Conservation (phyloP, 2,113 vertebrate species). For the Nothocercus julius region DNA sequence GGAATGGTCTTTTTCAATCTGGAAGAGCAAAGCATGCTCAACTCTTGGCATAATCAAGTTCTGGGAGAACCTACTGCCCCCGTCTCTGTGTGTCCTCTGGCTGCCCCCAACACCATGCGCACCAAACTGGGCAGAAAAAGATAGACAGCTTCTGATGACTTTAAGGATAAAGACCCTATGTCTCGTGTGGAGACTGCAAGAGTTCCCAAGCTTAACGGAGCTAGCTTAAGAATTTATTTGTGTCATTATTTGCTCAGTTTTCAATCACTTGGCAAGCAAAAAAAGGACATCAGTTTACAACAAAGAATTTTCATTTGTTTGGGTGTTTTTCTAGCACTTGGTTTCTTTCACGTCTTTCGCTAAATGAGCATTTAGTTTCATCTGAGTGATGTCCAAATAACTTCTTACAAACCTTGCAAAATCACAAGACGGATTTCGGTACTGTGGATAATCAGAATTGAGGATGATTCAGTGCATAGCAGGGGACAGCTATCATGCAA, state of each 20-base stretch:
- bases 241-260: neutral
- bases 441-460: conserved; percentile 17
- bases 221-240: neutral
- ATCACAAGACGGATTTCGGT: neutral
- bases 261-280: neutral
- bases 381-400: neutral
- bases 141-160: neutral
- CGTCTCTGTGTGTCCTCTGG: neutral
- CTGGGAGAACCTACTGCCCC: neutral
- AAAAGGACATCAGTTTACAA: neutral
- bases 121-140: neutral
- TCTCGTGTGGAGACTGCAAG: neutral
- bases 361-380: neutral
- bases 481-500: neutral
- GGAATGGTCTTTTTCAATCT: neutral
- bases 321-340: neutral
- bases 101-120: neutral
- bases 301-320: neutral
- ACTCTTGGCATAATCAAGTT: neutral
- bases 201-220: neutral
- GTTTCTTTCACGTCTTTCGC: conserved; percentile 8
- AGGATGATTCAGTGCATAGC: neutral
- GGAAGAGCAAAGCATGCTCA: neutral
- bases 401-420: neutral
- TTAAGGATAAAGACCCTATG: neutral